phyloP scores from a whole-genome alignment of 1,140 invertebrate species.

The Tetramorium parvispinum region DNA sequence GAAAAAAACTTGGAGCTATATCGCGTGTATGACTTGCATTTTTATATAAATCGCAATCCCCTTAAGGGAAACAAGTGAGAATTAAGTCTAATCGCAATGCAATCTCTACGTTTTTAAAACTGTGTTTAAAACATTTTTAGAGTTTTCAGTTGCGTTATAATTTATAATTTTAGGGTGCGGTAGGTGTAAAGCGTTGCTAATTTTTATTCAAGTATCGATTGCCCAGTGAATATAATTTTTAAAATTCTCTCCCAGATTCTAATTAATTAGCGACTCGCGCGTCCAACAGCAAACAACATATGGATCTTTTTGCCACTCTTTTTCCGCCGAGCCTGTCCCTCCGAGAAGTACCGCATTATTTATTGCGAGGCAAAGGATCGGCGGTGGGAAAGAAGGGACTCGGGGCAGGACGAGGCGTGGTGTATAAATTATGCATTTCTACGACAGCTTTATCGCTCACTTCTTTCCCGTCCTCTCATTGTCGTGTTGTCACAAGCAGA shows the following conservation, averaged over 20 bases:
- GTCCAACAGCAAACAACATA: slow-evolving; percentile 55
- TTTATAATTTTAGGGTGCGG: neutral
- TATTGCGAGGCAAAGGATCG: slow-evolving; percentile 74
- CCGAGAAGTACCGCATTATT: slow-evolving; percentile 71
- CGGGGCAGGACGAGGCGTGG: slow-evolving; percentile 69
- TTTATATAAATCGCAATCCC: neutral
- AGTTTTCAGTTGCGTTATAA: neutral
- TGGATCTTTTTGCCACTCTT: slow-evolving; percentile 31
- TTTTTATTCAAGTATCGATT: slow-evolving; percentile 10
- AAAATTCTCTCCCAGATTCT: slow-evolving; percentile 38
- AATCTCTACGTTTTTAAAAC: neutral
- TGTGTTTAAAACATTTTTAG: neutral
- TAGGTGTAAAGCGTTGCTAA: neutral
- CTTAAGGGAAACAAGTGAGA: neutral
- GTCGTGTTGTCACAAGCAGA: slow-evolving; percentile 82
- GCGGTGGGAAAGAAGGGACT: slow-evolving; percentile 51
- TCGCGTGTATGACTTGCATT: neutral
- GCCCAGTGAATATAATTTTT: slow-evolving; percentile 57
- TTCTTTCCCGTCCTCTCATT: slow-evolving; percentile 83
- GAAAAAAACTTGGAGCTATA: neutral
- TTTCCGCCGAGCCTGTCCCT: slow-evolving; percentile 43
- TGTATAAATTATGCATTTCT: slow-evolving; percentile 83
- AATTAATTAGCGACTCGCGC: slow-evolving; percentile 65
- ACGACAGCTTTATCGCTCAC: slow-evolving; percentile 81
- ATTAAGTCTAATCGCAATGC: neutral